Conservation (phyloP, 1,140 invertebrate genomes). For the Tetragonula clypearis region DNA sequence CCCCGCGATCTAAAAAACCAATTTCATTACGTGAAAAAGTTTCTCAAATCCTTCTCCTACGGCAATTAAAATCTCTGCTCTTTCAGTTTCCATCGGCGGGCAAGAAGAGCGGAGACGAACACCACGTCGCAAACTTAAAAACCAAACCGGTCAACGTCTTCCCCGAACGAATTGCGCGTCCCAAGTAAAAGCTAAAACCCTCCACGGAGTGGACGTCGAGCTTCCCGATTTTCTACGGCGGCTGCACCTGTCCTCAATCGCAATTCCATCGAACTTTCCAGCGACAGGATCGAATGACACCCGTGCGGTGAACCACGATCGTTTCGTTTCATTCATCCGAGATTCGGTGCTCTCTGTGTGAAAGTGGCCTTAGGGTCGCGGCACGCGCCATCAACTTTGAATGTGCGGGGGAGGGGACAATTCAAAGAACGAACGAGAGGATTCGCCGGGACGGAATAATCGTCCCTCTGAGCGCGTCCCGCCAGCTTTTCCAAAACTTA, state of each 20-base stretch:
- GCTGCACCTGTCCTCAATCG: background rate
- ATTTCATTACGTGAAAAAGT: no score
- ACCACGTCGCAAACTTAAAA: background rate
- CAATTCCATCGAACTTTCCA: background rate
- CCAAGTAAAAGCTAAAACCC: background rate
- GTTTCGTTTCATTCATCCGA: background rate
- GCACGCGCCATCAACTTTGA: slow-evolving; percentile 31
- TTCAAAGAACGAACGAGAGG: background rate
- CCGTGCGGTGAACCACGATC: background rate
- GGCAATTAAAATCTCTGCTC: no score
- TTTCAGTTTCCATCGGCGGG: no score
- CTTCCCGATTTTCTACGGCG: background rate
- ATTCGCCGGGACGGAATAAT: background rate
- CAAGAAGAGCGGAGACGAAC: background rate
- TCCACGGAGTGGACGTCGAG: background rate
- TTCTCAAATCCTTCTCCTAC: no score
- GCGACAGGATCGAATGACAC: background rate
- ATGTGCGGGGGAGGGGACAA: background rate
- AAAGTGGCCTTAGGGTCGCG: background rate
- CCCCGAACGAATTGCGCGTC: background rate
- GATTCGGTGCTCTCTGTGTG: background rate
- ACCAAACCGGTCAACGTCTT: background rate
- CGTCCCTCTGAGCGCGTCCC: background rate
- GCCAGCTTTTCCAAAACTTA: no score
- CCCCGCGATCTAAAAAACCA: no score